phyloP scores from a whole-genome alignment of 2,113 vertebrate species.

The Dromas ardeola region DNA sequence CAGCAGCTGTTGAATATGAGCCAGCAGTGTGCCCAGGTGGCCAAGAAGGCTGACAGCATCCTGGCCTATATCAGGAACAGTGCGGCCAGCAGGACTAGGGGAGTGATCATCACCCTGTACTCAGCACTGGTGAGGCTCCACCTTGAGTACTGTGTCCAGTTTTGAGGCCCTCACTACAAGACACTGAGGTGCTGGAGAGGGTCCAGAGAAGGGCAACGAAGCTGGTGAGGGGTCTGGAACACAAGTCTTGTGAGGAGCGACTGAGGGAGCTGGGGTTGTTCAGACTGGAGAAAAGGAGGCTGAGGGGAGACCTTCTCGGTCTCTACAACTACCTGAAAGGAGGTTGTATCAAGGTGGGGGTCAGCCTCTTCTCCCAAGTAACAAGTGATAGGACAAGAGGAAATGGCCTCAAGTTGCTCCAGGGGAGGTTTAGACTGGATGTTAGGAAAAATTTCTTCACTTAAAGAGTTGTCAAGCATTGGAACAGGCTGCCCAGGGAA shows the following conservation, averaged over 20 bases:
- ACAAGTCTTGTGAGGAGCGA: rapidly evolving
- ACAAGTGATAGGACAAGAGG: not conserved
- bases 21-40: rapidly evolving
- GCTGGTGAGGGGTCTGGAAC: not conserved
- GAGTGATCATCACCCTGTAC: rapidly evolving
- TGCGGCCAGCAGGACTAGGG: not conserved
- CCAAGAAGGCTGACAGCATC: not conserved
- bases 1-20: not conserved
- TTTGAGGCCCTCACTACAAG: rapidly evolving
- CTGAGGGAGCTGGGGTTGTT: not conserved
- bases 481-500: not conserved
- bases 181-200: rapidly evolving
- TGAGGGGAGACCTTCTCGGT: rapidly evolving
- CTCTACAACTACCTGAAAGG: not conserved
- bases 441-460: not conserved
- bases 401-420: not conserved
- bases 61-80: rapidly evolving
- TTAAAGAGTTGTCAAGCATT: rapidly evolving
- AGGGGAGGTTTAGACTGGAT: not conserved
- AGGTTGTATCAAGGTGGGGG: rapidly evolving
- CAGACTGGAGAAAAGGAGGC: rapidly evolving
- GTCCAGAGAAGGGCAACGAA: rapidly evolving
- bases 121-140: rapidly evolving
- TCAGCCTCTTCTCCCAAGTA: not conserved
- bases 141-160: rapidly evolving